Conservation (phyloP, 2,113 vertebrate genomes). For the Corynorhinus townsendii region DNA sequence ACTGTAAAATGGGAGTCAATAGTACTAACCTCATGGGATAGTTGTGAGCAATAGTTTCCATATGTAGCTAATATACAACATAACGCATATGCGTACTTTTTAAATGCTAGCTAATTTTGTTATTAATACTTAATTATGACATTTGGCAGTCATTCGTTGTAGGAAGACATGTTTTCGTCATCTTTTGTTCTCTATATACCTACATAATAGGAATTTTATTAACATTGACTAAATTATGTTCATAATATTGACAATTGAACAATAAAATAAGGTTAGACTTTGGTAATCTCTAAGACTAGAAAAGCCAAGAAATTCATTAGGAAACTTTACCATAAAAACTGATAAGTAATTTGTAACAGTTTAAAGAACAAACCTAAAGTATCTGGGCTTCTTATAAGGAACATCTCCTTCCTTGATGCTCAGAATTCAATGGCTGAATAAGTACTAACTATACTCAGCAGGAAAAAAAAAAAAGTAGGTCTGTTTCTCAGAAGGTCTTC, state of each 20-base stretch:
- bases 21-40: not conserved
- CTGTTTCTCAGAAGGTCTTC: not conserved
- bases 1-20: not conserved
- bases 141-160: not conserved
- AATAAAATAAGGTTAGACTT: not conserved
- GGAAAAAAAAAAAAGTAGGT: not conserved
- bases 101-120: not conserved
- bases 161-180: not conserved
- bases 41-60: not conserved
- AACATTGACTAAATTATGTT: not conserved
- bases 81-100: not conserved
- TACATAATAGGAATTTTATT: not conserved
- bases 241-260: not conserved
- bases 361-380: not conserved
- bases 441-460: not conserved
- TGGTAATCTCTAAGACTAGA: not conserved
- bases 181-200: not conserved
- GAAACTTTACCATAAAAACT: not conserved
- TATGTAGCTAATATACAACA: not conserved
- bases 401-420: not conserved
- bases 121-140: not conserved
- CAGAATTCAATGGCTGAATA: not conserved
- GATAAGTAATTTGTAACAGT: not conserved
- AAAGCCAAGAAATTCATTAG: not conserved
- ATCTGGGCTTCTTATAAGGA: not conserved